Conservation (phyloP, 92 coral and sea anemone species). For the Galaxea fascicularis region DNA sequence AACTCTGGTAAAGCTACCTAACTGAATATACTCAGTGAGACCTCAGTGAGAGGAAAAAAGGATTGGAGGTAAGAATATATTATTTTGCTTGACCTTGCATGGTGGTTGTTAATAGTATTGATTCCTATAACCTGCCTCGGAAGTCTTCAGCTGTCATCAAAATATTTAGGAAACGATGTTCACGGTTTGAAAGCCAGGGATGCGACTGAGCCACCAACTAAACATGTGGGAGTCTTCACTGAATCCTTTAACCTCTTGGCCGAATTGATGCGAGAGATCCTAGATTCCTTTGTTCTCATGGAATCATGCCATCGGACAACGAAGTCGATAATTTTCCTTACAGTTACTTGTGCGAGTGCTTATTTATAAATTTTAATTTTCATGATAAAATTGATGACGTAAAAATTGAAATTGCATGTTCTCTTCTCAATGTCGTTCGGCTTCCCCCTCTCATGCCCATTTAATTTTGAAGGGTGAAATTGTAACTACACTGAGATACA, state of each 20-base stretch:
- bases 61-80: background rate
- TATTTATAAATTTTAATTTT: too few species aligned
- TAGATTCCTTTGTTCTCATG: background rate
- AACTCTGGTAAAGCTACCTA: background rate
- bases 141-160: too few species aligned
- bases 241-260: background rate
- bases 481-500: too few species aligned
- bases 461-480: too few species aligned
- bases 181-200: too few species aligned
- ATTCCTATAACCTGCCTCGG: too few species aligned
- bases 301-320: background rate
- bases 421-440: background rate
- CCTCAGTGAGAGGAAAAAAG: background rate
- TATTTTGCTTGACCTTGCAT: too few species aligned
- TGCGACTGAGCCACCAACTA: too few species aligned
- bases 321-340: background rate
- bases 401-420: background rate
- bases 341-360: background rate
- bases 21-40: too few species aligned
- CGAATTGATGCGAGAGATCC: background rate
- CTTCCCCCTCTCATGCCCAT: too few species aligned
- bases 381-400: background rate
- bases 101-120: too few species aligned
- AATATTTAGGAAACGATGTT: too few species aligned
- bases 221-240: background rate